phyloP scores from a whole-genome alignment of 2,797 vertebrate genomes.

The Xerus rutilus region DNA sequence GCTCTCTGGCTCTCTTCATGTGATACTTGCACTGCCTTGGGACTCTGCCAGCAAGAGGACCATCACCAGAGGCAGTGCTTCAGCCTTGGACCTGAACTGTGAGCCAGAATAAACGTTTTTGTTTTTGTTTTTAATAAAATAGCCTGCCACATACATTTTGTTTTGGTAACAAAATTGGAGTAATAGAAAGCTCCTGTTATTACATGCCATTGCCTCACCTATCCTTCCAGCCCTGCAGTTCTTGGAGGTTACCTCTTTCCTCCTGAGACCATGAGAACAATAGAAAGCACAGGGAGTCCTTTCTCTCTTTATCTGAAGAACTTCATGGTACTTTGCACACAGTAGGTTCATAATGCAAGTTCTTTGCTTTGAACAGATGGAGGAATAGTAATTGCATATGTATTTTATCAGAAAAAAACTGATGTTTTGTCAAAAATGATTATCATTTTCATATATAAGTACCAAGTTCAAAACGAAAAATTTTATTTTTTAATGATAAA shows the following conservation, averaged over 20 bases:
- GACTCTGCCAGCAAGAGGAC: background rate
- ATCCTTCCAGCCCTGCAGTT: fast-evolving
- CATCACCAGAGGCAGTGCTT: fast-evolving
- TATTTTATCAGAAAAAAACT: slow-evolving; percentile 31
- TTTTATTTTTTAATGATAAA: background rate
- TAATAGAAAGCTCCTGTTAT: background rate
- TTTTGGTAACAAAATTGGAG: background rate
- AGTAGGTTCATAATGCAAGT: background rate
- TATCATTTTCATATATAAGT: slow-evolving; percentile 59
- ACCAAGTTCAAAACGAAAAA: background rate
- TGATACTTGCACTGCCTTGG: fast-evolving
- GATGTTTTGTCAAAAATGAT: slow-evolving; percentile 32
- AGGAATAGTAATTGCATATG: background rate
- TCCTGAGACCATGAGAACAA: background rate
- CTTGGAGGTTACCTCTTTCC: background rate
- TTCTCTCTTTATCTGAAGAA: background rate
- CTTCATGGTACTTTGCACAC: background rate
- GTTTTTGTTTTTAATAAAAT: background rate
- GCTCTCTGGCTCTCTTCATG: background rate
- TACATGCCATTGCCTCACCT: background rate
- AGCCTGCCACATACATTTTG: background rate
- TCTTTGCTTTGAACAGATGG: background rate
- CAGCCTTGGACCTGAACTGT: background rate
- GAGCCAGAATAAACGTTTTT: background rate
- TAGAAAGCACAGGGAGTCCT: background rate